Evolutionary conservation across 2,797 vertebrate genomes (phyloP).

Genomic region (Gymnothorax javanicus): DNA sequence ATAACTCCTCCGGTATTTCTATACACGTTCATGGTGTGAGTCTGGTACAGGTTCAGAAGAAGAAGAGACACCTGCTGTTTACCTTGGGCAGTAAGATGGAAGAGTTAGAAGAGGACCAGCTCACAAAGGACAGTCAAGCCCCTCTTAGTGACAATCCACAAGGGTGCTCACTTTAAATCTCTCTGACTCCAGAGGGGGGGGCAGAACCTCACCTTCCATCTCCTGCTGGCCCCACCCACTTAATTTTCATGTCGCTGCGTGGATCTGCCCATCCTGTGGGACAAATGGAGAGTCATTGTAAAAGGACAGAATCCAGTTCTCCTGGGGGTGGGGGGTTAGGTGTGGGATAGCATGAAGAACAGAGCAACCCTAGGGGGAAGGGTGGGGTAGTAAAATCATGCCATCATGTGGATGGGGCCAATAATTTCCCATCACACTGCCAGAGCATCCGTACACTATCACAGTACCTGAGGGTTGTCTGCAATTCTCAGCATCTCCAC

Average conservation of each 20-base stretch:
- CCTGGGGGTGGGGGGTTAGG: constrained; percentile 24
- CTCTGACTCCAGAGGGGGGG: constrained; percentile 32
- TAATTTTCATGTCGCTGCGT: constrained; percentile 38
- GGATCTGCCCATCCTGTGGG: constrained; percentile 37
- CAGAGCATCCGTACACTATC: neutral
- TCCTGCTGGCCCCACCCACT: constrained; percentile 45
- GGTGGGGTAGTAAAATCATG: constrained; percentile 15
- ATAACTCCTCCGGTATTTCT: neutral
- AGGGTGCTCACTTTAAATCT: constrained; percentile 59
- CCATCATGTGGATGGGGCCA: neutral
- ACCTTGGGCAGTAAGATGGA: constrained; percentile 29
- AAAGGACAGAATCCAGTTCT: constrained; percentile 29
- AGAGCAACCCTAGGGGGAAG: neutral
- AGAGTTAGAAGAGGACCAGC: constrained; percentile 45
- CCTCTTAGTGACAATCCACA: constrained; percentile 69
- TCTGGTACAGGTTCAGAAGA: constrained; percentile 37
- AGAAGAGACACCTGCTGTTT: constrained; percentile 21
- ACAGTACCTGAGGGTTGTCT: neutral
- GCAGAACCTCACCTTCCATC: constrained; percentile 50
- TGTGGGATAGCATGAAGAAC: neutral
- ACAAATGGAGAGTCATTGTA: constrained; percentile 39
- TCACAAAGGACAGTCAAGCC: constrained; percentile 70
- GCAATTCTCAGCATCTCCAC: neutral
- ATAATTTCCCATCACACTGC: neutral
- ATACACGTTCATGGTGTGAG: constrained; percentile 40